These are phyloP conservation scores for Tapirus terrestris DNA, from an alignment of 2,113 vertebrate genomes.

Conservation along the genomic window DNA sequence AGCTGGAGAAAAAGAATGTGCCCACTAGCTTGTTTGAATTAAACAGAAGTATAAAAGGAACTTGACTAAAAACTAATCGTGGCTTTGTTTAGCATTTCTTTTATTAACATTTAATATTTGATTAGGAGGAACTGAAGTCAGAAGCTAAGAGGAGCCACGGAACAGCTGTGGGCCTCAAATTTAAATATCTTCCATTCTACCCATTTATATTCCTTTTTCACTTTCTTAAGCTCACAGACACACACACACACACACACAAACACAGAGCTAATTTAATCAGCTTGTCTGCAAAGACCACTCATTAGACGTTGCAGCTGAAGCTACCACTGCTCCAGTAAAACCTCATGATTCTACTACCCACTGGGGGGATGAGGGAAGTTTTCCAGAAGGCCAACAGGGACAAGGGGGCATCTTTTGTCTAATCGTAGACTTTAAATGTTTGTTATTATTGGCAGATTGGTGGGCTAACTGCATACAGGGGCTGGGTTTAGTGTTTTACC, in stretches of 20 bases:
- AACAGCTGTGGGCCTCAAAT: constrained; percentile 56
- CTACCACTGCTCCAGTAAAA: not conserved
- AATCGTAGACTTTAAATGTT: not conserved
- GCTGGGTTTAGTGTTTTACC: not conserved
- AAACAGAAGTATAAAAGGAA: constrained; percentile 62
- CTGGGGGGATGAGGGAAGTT: not conserved
- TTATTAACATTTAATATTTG: constrained; percentile 82
- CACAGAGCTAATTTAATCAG: not conserved
- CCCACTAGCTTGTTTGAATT: constrained; percentile 67
- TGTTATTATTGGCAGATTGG: not conserved
- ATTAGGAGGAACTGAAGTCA: constrained; percentile 63
- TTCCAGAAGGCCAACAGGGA: not conserved
- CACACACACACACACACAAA: constrained; percentile 51
- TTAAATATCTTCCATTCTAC: constrained; percentile 62
- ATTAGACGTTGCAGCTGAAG: not conserved
- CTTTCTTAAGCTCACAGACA: not conserved
- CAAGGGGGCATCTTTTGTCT: not conserved
- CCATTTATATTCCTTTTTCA: constrained; percentile 60
- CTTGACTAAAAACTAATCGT: constrained; percentile 68
- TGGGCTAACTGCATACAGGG: not conserved
- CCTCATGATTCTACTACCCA: not conserved
- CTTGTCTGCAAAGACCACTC: not conserved
- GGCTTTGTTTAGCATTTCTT: constrained; percentile 75
- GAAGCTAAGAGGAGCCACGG: constrained; percentile 57
- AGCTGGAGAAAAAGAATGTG: constrained; percentile 14